Conservation (phyloP, 1,140 invertebrate species). For the Drosophila busckii region DNA sequence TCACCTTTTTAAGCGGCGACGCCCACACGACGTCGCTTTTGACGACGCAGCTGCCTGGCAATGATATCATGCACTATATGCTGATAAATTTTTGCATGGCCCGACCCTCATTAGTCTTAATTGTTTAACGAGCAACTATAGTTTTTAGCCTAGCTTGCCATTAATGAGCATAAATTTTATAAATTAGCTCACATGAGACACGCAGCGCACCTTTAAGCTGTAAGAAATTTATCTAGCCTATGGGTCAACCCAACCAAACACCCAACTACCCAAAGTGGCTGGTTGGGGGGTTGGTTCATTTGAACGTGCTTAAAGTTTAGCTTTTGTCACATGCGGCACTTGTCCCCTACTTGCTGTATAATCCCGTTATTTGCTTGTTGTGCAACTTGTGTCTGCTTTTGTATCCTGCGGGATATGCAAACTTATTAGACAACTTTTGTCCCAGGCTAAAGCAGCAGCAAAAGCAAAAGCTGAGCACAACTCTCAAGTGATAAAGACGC, state of each 20-base stretch:
- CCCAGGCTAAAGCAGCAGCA: constrained; percentile 2
- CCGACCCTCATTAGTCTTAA: constrained; percentile 72
- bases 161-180: constrained; percentile 68
- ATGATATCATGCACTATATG: constrained; percentile 45
- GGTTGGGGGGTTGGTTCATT: constrained; percentile 11
- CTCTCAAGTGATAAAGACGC: constrained; percentile 56
- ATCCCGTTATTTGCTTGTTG: constrained; percentile 54
- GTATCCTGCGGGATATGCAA: constrained; percentile 70
- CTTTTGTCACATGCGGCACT: constrained; percentile 43
- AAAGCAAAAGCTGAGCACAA: constrained; percentile 32
- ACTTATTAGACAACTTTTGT: constrained; percentile 60
- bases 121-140: constrained; percentile 60
- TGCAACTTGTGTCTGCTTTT: constrained; percentile 34
- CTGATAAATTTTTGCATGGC: constrained; percentile 51
- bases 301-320: background rate
- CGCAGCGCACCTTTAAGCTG: constrained; percentile 54
- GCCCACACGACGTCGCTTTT: constrained; percentile 46
- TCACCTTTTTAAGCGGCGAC: constrained; percentile 48
- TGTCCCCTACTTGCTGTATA: constrained; percentile 48
- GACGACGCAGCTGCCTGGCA: constrained; percentile 45
- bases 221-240: constrained; percentile 62
- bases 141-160: constrained; percentile 17
- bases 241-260: constrained; percentile 16
- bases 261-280: background rate
- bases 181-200: constrained; percentile 43